Base-by-base conservation (phyloP, 92 coral and sea anemone genomes). In the Blastomussa wellsi region DNA sequence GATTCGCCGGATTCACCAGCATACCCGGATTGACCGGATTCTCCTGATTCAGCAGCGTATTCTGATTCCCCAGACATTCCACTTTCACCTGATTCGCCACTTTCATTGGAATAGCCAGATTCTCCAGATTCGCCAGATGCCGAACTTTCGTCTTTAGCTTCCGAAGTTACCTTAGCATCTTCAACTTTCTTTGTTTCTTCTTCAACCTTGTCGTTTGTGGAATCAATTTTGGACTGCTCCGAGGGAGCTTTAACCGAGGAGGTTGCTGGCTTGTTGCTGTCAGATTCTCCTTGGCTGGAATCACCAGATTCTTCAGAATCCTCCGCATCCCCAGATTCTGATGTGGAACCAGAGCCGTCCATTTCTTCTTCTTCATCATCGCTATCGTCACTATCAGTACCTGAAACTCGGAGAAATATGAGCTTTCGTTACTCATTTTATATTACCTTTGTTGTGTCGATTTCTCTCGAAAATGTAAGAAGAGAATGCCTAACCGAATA, bases 331-430 rank as follows among this genome's bases (percentile, higher is more conserved):
- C 92, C 93, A 29, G 95, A 94, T 67, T 94, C 98, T 29, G 98
- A 92, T 8, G 98, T 90, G 11, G 98, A 94, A 7, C 98, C 98
- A 19, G 98, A 94, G 24, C 94, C 98, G 77, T 94, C 98, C 98
- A 94, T 94, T 73, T 90, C 95, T 29, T 94, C 98, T n/a, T 90
- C 91, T 36, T 92, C 92, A 12, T 83, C 75, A 13, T 88, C 89
- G 14, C 72, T 85, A n/a, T 79, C 87, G 47, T 47, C 77, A 65
- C 14, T 84, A 26, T 41, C 29, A 75, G 47, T 55, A 32, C 28
- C 88, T 85, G 72, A 74, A 42, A 26, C 33, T n/a, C 38, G 28
- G 60, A n/a, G 31, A 47, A 74, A 14, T n/a, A 22, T 19, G 12
- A 35, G 16, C 11, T 20, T 2, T 35, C 7, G 68, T 62, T 29